Percentiles rank a stretch among this genome's conserved stretches.
phyloP scores from a whole-genome alignment of 2,797 vertebrate species.

The Delichon dasypus region DNA sequence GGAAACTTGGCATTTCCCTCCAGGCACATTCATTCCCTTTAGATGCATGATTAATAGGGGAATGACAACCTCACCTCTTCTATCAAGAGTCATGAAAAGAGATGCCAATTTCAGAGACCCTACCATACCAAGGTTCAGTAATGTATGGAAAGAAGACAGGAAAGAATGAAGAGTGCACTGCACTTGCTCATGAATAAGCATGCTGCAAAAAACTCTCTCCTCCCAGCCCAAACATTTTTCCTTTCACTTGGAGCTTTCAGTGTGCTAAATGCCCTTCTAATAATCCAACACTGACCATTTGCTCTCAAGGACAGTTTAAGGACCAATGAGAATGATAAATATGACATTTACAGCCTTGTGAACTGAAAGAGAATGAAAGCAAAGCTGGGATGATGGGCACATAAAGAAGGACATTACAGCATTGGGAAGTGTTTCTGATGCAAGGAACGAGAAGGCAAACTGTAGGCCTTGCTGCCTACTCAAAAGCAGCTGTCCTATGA shows the following conservation, averaged over 20 bases:
- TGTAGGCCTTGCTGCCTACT: neutral
- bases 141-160: neutral
- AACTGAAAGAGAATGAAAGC: neutral
- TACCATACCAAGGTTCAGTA: neutral
- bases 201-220: neutral
- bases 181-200: neutral
- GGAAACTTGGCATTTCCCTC: neutral
- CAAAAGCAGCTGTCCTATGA: neutral
- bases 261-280: neutral
- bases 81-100: neutral
- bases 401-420: neutral
- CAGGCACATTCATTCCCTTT: neutral
- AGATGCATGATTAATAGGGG: neutral
- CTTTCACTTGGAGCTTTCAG: neutral
- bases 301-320: neutral
- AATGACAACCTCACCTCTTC: neutral
- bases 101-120: neutral
- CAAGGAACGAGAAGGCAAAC: neutral
- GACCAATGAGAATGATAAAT: neutral
- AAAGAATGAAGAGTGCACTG: neutral
- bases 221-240: neutral
- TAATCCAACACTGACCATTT: neutral
- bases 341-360: neutral
- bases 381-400: neutral
- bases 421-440: neutral